These are phyloP conservation scores for Gastrophryne carolinensis DNA, from an alignment of 2,797 vertebrate genomes.

Conservation along the genomic window DNA sequence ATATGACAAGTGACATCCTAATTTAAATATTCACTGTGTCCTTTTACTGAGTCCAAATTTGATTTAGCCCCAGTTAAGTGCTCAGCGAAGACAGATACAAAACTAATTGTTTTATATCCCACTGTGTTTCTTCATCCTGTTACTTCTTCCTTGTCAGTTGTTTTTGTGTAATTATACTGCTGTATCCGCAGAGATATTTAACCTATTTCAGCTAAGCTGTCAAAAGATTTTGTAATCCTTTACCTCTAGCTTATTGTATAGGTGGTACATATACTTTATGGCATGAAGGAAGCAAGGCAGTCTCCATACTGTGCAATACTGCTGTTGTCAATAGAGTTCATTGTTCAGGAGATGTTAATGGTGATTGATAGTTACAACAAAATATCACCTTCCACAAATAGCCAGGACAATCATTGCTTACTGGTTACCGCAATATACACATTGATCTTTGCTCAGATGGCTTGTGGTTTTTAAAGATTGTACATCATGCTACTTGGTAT, in stretches of 20 bases:
- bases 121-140: constrained; percentile 43
- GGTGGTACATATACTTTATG: too few relatives aligned
- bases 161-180: constrained; percentile 45
- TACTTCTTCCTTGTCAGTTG: constrained; percentile 46
- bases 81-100: constrained; percentile 32
- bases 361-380: too few relatives aligned
- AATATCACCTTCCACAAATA: too few relatives aligned
- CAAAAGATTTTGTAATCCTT: constrained; percentile 6
- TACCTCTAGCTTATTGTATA: not conserved
- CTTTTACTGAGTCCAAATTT: constrained; percentile 35
- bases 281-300: not conserved
- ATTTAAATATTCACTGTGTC: constrained; percentile 39
- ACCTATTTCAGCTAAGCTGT: constrained; percentile 27
- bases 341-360: not conserved
- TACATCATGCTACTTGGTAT: too few relatives aligned
- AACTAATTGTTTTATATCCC: constrained; percentile 49
- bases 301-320: not conserved
- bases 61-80: constrained; percentile 34
- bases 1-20: constrained; percentile 38
- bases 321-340: not conserved
- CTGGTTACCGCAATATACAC: too few relatives aligned
- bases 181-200: constrained; percentile 40
- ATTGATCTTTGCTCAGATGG: too few relatives aligned
- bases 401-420: too few relatives aligned
- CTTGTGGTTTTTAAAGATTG: too few relatives aligned